These are phyloP conservation scores for Leptinotarsa rubiginosa DNA, from an alignment of 2,888 invertebrate species.

Conservation along the genomic window DNA sequence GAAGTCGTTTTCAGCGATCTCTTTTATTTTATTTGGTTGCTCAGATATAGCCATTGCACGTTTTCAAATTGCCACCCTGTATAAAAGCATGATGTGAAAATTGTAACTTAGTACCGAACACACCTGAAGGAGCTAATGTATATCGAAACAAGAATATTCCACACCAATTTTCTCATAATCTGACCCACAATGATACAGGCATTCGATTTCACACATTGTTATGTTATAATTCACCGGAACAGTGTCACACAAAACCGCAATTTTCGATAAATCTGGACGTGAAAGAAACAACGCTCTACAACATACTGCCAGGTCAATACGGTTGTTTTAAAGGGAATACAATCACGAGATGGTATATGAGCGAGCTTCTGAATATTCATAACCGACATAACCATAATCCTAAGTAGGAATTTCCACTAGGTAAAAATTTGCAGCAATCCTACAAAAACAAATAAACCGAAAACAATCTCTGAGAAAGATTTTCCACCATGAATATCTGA, in stretches of 20 bases:
- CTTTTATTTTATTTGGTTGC: too few species aligned
- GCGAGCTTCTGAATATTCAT: constrained; percentile 11
- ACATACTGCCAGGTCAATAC: constrained; percentile 1
- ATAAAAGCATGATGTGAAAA: too few species aligned
- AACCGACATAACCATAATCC: constrained; percentile 10
- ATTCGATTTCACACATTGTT: background rate
- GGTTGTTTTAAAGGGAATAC: constrained; percentile 5
- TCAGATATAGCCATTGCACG: too few species aligned
- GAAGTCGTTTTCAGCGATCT: too few species aligned
- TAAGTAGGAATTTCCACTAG: background rate
- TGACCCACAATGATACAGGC: too few species aligned
- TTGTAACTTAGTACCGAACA: too few species aligned
- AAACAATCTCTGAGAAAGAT: constrained; percentile 16
- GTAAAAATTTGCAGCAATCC: constrained; percentile 7
- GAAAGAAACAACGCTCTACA: background rate
- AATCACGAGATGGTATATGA: background rate
- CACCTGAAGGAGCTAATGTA: too few species aligned
- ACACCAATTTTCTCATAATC: too few species aligned
- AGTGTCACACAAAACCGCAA: background rate
- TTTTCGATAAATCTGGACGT: background rate
- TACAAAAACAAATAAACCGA: constrained; percentile 5
- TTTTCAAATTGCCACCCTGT: too few species aligned
- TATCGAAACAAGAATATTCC: too few species aligned
- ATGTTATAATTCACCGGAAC: background rate
- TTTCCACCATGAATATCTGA: constrained; percentile 17